Conservation (phyloP, 2,113 vertebrate species). For the Chionomys nivalis region DNA sequence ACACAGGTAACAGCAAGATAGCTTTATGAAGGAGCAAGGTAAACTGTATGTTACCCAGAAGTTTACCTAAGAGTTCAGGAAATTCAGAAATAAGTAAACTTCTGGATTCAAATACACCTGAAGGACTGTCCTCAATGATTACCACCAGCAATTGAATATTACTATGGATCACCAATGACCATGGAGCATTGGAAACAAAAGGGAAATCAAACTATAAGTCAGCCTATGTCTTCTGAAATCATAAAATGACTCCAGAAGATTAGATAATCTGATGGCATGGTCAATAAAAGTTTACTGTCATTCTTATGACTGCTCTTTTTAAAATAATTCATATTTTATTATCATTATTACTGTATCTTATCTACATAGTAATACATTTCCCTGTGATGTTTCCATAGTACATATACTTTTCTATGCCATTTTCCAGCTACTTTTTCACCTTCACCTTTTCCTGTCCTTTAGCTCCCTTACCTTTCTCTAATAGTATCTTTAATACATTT, state of each 20-base stretch:
- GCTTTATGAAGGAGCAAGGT: background rate
- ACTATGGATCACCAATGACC: background rate
- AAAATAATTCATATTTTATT: background rate
- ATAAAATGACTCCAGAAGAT: background rate
- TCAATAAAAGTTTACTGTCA: background rate
- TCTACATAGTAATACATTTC: background rate
- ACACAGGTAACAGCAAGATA: background rate
- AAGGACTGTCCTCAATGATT: background rate
- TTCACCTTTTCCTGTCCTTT: background rate
- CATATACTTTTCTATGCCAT: background rate
- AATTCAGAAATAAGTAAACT: background rate
- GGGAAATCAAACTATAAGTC: background rate
- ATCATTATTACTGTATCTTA: background rate
- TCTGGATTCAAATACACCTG: background rate
- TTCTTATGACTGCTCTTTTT: background rate
- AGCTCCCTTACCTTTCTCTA: background rate
- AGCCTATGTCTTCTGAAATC: background rate
- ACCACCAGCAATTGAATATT: background rate
- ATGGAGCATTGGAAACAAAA: background rate
- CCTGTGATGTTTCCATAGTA: background rate
- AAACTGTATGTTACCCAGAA: background rate
- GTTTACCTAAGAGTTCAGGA: background rate
- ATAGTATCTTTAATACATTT: background rate
- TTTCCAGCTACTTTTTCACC: background rate
- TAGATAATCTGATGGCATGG: background rate